Evolutionary conservation across 2,888 invertebrate species (phyloP).

Genomic region (Caenorhabditis sp.): DNA sequence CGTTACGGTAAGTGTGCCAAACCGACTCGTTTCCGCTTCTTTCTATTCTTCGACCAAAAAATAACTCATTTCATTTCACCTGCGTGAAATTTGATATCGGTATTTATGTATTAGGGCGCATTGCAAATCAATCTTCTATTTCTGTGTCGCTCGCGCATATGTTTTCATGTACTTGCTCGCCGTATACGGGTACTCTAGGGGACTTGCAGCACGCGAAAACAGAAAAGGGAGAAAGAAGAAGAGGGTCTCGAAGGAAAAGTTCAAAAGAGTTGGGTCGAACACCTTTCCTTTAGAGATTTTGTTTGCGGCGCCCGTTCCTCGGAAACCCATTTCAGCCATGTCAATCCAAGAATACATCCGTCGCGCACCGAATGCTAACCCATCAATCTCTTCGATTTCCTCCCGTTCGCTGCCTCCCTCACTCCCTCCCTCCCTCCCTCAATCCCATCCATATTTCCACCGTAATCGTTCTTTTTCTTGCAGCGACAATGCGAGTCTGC

Average conservation of each 20-base stretch:
- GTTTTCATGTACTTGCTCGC: constrained; percentile 52
- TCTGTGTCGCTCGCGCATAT: constrained; percentile 25
- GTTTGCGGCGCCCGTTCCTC: too few species aligned
- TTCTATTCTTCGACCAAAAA: constrained; percentile 36
- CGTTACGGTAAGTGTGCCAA: constrained; percentile 24
- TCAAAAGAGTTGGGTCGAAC: too few species aligned
- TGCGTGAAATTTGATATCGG: constrained; percentile 58
- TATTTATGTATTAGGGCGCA: constrained; percentile 50
- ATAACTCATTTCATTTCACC: constrained; percentile 34
- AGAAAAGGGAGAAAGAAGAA: not conserved
- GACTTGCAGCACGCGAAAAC: not conserved
- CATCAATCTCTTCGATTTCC: constrained; percentile 57
- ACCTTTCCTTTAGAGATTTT: too few species aligned
- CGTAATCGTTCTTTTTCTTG: constrained; percentile 57
- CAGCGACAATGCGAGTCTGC: constrained; percentile 69
- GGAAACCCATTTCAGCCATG: constrained; percentile 43
- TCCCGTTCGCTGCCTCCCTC: constrained; percentile 44
- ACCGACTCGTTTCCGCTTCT: not conserved
- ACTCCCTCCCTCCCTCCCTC: constrained; percentile 31
- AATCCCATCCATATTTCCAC: not conserved
- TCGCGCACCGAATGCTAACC: constrained; percentile 37
- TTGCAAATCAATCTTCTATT: constrained; percentile 58
- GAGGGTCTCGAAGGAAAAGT: not conserved
- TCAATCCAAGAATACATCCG: constrained; percentile 50
- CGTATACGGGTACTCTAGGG: too few species aligned